Evolutionary conservation across 2,888 invertebrate species (phyloP), one percentile per base, ranked within the genome.

Genomic region (Lepidonotus clava): DNA sequence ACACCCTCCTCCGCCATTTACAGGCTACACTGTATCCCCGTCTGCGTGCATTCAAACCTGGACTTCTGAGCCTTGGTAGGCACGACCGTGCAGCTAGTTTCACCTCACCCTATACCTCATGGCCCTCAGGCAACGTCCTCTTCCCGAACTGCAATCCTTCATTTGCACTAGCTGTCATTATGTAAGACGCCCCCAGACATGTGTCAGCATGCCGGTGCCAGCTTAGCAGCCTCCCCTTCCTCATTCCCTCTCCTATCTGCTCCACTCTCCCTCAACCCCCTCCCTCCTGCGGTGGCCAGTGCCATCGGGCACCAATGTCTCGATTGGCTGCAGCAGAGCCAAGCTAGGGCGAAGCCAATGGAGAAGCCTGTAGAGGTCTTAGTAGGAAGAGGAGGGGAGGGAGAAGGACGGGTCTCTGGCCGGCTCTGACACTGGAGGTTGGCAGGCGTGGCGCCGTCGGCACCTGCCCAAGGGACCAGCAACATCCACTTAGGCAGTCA

Each of bases 401-500:
- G n/a, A n/a, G n/a, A n/a, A n/a, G n/a, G n/a, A n/a, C n/a, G n/a
- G n/a, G n/a, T n/a, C n/a, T n/a, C n/a, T n/a, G n/a, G n/a, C n/a
- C n/a, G n/a, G n/a, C n/a, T n/a, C 38, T 76, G 76, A 1, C 76
- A 4, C 36, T 38, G 8, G 6, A 28, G 4, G 40, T 5, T 34
- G 5, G 76, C 38, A 34, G 21, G 11, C 36, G 14, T 38, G 11
- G 38, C 34, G 1, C 76, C 36, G 40, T 76, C 1, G 40, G 38
- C 36, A 76, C 36, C 76, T 76, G 36, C 38, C 38, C 14, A 40
- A n/a, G 76, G 4, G 61, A 11, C 28, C 56, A 28, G 76, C 38
- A 40, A 76, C 76, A 76, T 34, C 76, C 76, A 76, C 76, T 76
- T 76, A 28, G 34, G 4, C 38, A 76, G 76, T 4, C 38, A 40